These are phyloP conservation scores for Papilio aristodemus DNA, from an alignment of 1,140 invertebrate genomes.

Conservation along the genomic window DNA sequence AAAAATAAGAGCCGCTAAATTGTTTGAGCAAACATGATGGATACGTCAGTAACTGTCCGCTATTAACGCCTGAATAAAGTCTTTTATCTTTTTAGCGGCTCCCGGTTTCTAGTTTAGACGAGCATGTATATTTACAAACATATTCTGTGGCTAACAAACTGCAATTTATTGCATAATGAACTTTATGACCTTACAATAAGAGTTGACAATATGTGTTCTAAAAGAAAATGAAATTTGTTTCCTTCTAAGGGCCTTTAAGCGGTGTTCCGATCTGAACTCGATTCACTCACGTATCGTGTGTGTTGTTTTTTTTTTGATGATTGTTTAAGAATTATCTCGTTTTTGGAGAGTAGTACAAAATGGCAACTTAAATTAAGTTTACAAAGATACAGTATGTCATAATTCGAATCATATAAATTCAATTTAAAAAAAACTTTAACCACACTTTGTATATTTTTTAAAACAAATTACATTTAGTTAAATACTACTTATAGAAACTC, in stretches of 20 bases:
- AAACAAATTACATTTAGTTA: no score
- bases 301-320: conserved; percentile 7
- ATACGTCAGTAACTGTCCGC: conserved; percentile 47
- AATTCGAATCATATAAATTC: not conserved
- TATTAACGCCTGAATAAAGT: conserved; percentile 56
- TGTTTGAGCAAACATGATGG: conserved; percentile 37
- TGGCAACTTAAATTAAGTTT: not conserved
- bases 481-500: no score
- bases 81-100: conserved; percentile 69
- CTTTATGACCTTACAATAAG: not conserved
- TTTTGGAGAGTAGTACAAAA: conserved; percentile 11
- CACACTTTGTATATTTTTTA: no score
- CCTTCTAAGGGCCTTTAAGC: conserved; percentile 17
- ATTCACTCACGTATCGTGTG: conserved; percentile 23
- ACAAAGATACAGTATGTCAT: not conserved
- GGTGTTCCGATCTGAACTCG: conserved; percentile 20
- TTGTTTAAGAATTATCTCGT: conserved; percentile 22
- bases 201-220: not conserved
- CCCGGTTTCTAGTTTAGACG: conserved; percentile 51
- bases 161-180: not conserved
- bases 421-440: no score
- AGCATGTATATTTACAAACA: conserved; percentile 37
- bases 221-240: not conserved
- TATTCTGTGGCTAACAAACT: not conserved
- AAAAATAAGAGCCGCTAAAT: conserved; percentile 40